Evolutionary conservation across 2,797 vertebrate genomes (phyloP).

Genomic region (Phrynocephalus vlangalii): DNA sequence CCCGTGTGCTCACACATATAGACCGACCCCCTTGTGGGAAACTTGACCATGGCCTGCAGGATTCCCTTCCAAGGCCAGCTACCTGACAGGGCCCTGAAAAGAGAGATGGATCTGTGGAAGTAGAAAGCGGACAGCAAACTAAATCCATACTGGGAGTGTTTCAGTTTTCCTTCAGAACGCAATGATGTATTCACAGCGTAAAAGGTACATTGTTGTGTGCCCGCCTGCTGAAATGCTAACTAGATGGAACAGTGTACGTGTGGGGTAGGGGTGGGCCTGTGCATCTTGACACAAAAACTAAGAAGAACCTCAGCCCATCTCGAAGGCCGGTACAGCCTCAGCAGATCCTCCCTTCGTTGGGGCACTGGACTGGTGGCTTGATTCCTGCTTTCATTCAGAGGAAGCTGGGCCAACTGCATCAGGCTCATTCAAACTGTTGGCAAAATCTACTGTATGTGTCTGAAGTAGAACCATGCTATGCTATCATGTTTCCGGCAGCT

Average conservation of each 20-base stretch:
- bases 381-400: neutral
- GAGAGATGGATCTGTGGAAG: neutral
- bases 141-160: constrained; percentile 25
- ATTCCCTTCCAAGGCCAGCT: accelerated
- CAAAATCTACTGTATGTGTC: constrained; percentile 9
- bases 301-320: neutral
- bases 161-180: neutral
- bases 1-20: neutral
- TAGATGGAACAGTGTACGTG: neutral
- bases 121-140: neutral
- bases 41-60: constrained; percentile 29
- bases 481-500: accelerated
- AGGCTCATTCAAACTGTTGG: neutral
- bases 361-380: neutral
- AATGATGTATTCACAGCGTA: neutral
- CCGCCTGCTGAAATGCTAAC: neutral
- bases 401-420: accelerated
- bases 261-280: neutral
- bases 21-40: neutral
- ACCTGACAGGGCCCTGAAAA: neutral
- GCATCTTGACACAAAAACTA: neutral
- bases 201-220: neutral
- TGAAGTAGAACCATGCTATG: accelerated
- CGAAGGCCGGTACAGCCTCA: accelerated
- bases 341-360: neutral